These are phyloP conservation scores for Xerus rutilus DNA, from an alignment of 2,797 vertebrate genomes.

Conservation along the genomic window DNA sequence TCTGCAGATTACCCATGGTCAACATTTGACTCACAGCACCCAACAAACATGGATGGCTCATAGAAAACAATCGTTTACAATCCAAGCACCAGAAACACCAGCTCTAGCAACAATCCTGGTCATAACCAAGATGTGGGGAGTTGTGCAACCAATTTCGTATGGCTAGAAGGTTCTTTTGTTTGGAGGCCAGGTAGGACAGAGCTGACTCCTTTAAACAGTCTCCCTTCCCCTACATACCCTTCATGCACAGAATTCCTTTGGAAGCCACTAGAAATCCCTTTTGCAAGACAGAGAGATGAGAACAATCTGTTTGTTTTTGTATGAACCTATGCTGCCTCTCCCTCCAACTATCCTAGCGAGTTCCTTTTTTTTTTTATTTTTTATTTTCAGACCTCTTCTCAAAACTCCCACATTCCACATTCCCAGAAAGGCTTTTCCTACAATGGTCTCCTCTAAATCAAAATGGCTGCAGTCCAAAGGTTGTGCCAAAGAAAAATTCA, in stretches of 20 bases:
- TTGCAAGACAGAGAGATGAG: conserved; percentile 31
- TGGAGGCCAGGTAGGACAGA: conserved; percentile 71
- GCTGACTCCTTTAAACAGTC: conserved; percentile 60
- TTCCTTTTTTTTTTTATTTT: not conserved
- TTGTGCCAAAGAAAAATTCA: conserved; percentile 73
- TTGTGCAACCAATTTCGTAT: conserved; percentile 67
- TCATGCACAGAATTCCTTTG: conserved; percentile 74
- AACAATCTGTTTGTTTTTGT: conserved; percentile 50
- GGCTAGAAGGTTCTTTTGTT: conserved; percentile 74
- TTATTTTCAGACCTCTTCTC: conserved; percentile 61
- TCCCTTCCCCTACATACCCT: conserved; percentile 65
- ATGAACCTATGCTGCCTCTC: not conserved
- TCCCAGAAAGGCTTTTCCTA: conserved; percentile 63
- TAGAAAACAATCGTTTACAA: conserved; percentile 56
- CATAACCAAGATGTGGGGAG: conserved; percentile 41
- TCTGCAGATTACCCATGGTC: not conserved
- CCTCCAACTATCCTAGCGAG: not conserved
- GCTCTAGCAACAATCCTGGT: not conserved
- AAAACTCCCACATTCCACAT: conserved; percentile 70
- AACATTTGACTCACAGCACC: conserved; percentile 3
- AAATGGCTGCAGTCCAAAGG: conserved; percentile 70
- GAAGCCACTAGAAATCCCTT: conserved; percentile 72
- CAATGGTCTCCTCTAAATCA: conserved; percentile 72
- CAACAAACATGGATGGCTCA: not conserved
- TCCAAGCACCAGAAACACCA: conserved; percentile 26